These are phyloP conservation scores for Actinia equina DNA, from an alignment of 64 coral and sea anemone species.

Conservation along the genomic window DNA sequence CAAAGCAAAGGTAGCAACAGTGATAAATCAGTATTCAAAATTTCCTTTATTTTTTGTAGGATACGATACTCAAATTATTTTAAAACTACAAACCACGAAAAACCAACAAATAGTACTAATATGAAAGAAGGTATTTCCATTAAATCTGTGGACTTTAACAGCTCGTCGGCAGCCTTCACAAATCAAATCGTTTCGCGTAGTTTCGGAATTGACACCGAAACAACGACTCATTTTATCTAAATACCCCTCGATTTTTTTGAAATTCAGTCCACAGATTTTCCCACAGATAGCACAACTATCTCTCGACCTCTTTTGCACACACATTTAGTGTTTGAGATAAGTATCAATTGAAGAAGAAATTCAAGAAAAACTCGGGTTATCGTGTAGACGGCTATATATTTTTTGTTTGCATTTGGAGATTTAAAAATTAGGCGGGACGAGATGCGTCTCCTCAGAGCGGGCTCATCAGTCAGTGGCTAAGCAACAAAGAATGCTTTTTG, in stretches of 20 bases:
- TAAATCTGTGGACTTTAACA: neutral
- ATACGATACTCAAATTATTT: neutral
- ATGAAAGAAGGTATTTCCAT: neutral
- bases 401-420: too few species aligned
- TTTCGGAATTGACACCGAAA: neutral
- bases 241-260: neutral
- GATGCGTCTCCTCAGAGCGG: too few species aligned
- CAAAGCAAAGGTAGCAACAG: neutral
- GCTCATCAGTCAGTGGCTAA: too few species aligned
- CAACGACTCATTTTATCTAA: neutral
- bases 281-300: neutral
- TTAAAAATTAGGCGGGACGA: too few species aligned
- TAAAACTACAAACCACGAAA: neutral
- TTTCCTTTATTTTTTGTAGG: neutral
- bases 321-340: neutral
- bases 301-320: neutral
- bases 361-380: too few species aligned
- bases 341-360: neutral
- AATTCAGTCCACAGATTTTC: neutral
- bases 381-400: too few species aligned
- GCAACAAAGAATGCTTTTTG: too few species aligned
- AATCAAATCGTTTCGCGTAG: neutral
- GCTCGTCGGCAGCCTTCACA: constrained; percentile 38
- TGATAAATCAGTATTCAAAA: neutral
- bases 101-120: neutral